Percentiles rank a stretch among this genome's conserved stretches.
Evolutionary conservation across 2,888 invertebrate genomes (phyloP).

Genomic region (Orthonychiurus folsomi): DNA sequence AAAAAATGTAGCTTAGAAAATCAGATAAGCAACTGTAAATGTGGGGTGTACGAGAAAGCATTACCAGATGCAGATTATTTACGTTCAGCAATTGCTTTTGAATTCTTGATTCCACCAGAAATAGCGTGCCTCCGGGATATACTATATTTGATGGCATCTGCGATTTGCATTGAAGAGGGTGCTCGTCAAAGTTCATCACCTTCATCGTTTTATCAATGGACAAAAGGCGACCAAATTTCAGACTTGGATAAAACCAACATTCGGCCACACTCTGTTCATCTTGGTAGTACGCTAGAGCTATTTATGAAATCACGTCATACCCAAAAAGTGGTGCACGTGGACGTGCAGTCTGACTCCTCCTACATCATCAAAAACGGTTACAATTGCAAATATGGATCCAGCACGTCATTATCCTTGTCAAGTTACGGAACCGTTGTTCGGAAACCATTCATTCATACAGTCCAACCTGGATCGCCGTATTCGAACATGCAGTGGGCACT

Average conservation of each 20-base stretch:
- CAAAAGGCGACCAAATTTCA: not conserved
- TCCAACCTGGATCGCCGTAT: not conserved
- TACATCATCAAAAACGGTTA: too few relatives aligned
- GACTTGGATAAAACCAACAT: too few relatives aligned
- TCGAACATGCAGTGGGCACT: not conserved
- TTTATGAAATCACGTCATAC: not conserved
- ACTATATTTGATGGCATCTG: not conserved
- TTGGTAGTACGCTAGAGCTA: too few relatives aligned
- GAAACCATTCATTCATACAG: not conserved
- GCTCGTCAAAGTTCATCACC: too few relatives aligned
- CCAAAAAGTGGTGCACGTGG: not conserved
- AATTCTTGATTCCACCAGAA: not conserved
- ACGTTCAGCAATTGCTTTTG: not conserved
- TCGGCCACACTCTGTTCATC: too few relatives aligned
- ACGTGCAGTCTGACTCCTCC: too few relatives aligned
- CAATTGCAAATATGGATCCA: too few relatives aligned
- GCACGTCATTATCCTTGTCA: too few relatives aligned
- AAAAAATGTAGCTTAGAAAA: not conserved
- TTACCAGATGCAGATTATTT: not conserved
- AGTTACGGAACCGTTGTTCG: too few relatives aligned
- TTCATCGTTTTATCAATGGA: not conserved
- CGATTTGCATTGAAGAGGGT: not conserved
- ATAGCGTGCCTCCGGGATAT: constrained; percentile 1
- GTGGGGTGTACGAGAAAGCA: not conserved
- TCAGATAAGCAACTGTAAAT: not conserved